Percentiles rank a stretch among this genome's conserved stretches.
These are phyloP conservation scores for Phoenicopterus ruber DNA, from an alignment of 2,113 vertebrate genomes.

Conservation along the genomic window DNA sequence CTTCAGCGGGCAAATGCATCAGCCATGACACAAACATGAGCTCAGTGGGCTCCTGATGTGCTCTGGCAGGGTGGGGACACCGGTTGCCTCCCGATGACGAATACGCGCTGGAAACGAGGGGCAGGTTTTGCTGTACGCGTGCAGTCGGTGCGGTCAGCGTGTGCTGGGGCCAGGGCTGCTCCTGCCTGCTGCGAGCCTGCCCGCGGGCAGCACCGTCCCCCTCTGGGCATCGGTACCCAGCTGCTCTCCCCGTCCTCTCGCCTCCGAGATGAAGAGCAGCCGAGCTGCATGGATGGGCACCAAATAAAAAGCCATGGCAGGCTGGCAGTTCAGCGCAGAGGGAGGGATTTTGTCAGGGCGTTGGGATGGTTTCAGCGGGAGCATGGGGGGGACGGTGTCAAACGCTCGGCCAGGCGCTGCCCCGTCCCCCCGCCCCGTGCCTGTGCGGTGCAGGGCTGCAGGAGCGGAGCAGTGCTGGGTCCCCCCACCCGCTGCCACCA, in stretches of 20 bases:
- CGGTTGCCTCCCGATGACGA: rapidly evolving
- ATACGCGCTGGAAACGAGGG: rapidly evolving
- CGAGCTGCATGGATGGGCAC: rapidly evolving
- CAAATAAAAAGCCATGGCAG: background rate
- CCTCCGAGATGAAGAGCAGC: rapidly evolving
- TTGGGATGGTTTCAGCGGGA: background rate
- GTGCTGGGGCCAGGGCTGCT: background rate
- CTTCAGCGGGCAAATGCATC: background rate
- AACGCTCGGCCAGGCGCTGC: background rate
- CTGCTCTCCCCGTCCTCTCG: rapidly evolving
- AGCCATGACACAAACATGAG: background rate
- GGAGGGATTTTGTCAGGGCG: rapidly evolving
- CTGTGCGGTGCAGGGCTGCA: background rate
- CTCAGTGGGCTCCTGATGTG: background rate
- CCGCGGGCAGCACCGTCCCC: background rate
- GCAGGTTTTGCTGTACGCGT: rapidly evolving
- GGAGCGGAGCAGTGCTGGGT: rapidly evolving
- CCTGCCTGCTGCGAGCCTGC: background rate
- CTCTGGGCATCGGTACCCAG: rapidly evolving
- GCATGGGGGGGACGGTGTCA: rapidly evolving
- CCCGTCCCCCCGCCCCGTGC: rapidly evolving
- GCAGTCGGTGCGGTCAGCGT: rapidly evolving
- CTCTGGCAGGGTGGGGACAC: background rate
- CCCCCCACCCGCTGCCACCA: background rate
- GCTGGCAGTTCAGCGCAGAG: rapidly evolving